phyloP scores from a whole-genome alignment of 2,888 invertebrate genomes.

The Hyposoter dolosus region DNA sequence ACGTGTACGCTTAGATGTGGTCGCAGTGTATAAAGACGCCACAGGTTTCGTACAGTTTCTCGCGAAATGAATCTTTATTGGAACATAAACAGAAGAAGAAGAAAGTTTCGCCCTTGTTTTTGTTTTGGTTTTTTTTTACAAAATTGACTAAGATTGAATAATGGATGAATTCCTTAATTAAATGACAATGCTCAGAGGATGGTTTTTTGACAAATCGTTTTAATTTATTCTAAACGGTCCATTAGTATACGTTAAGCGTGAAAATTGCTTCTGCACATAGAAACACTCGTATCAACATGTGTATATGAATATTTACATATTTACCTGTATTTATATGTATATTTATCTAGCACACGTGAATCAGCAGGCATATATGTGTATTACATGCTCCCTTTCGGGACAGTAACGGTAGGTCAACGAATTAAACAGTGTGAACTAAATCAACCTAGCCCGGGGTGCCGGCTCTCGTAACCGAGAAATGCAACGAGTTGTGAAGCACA shows the following conservation, averaged over 20 bases:
- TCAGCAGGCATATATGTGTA: neutral
- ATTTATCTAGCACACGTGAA: neutral
- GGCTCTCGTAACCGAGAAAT: slow-evolving; percentile 10
- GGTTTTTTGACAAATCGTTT: neutral
- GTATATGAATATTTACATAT: neutral
- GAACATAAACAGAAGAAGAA: neutral
- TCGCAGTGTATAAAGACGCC: neutral
- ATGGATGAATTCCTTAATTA: neutral
- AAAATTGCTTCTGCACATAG: neutral
- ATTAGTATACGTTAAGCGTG: neutral
- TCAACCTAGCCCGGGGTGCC: slow-evolving; percentile 28
- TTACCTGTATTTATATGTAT: neutral
- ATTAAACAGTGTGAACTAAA: slow-evolving; percentile 52
- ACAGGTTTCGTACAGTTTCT: neutral
- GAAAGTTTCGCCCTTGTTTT: neutral
- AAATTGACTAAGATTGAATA: neutral
- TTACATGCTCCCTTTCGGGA: neutral
- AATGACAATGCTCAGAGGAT: neutral
- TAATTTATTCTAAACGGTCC: neutral
- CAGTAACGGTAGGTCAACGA: slow-evolving; percentile 42
- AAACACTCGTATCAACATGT: neutral
- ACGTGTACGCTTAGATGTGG: neutral
- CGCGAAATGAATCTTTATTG: neutral
- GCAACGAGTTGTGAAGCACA: slow-evolving; percentile 28
- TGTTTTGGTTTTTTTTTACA: neutral